Evolutionary conservation across 2,888 invertebrate genomes (phyloP).

Genomic region (Luperina nickerlii): DNA sequence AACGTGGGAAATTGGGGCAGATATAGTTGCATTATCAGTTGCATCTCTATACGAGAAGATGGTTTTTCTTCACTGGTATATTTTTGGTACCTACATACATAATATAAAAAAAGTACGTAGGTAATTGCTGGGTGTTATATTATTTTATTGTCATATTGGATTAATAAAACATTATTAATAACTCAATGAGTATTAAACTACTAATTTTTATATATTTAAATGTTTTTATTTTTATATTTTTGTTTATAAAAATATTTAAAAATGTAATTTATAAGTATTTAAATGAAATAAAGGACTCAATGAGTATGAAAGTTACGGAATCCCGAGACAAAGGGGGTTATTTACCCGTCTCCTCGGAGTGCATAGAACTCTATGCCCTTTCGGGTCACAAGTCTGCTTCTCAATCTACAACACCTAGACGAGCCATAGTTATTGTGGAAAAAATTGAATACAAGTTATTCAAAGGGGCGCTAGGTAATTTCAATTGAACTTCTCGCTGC

Average conservation of each 20-base stretch:
- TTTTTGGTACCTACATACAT: no score
- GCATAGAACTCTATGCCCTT: constrained; percentile 45
- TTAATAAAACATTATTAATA: neutral
- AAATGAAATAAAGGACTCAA: neutral
- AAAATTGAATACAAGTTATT: neutral
- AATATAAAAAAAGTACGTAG: no score
- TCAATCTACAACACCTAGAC: neutral
- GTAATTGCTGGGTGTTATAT: neutral
- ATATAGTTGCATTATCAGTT: neutral
- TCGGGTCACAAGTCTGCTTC: constrained; percentile 32
- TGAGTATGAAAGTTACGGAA: neutral
- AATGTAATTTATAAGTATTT: neutral
- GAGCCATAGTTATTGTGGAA: neutral
- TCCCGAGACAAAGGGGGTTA: constrained; percentile 35
- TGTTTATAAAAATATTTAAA: no score
- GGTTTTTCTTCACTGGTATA: neutral
- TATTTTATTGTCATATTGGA: neutral
- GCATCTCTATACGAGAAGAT: neutral
- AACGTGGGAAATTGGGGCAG: neutral
- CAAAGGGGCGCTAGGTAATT: neutral
- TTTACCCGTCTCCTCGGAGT: constrained; percentile 36
- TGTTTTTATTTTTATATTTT: neutral
- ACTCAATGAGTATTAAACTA: neutral
- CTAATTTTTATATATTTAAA: neutral
- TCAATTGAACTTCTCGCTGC: neutral